Evolutionary conservation across 2,113 vertebrate genomes (phyloP).

Genomic region (Nerophis ophidion): DNA sequence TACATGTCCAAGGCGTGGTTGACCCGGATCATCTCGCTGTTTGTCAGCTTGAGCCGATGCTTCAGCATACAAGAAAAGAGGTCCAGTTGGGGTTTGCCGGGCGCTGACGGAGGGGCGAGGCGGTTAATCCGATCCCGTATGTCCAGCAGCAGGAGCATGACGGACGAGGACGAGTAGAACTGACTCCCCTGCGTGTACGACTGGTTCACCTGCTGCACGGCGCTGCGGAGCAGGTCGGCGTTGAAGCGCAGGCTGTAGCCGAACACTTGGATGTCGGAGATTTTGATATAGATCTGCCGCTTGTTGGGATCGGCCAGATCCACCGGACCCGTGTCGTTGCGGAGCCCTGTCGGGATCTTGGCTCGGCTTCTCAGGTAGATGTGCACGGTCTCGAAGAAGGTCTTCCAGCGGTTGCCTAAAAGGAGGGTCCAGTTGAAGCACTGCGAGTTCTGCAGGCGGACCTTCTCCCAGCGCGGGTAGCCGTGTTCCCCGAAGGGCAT

Average conservation of each 20-base stretch:
- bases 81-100: slow-evolving; percentile 95
- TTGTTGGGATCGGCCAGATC: slow-evolving; percentile 95
- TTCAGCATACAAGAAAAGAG: slow-evolving; percentile 99
- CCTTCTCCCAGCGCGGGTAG: slow-evolving; percentile 96
- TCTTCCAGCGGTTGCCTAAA: slow-evolving; percentile 97
- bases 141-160: slow-evolving; percentile 96
- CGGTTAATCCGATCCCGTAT: slow-evolving; percentile 98
- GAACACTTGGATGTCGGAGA: slow-evolving; percentile 96
- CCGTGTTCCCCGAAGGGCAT: slow-evolving; percentile 97
- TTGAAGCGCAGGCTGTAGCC: slow-evolving; percentile 98
- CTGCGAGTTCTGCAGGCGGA: slow-evolving; percentile 90
- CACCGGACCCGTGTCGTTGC: slow-evolving; percentile 94
- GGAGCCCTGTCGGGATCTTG: slow-evolving; percentile 87
- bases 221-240: slow-evolving; percentile 89
- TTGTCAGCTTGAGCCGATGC: slow-evolving; percentile 96
- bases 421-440: slow-evolving; percentile 99
- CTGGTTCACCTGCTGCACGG: slow-evolving; percentile 97
- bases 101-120: slow-evolving; percentile 89
- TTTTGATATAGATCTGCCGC: slow-evolving; percentile 98
- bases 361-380: slow-evolving; percentile 97
- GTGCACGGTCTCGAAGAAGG: slow-evolving; percentile 98
- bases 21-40: slow-evolving; percentile 96
- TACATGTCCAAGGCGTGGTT: slow-evolving; percentile 98
- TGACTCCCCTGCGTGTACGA: slow-evolving; percentile 94
- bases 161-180: slow-evolving; percentile 95